Evolutionary conservation across 2,113 vertebrate genomes (phyloP), one percentile per base, ranked within the genome.

Genomic region (Hemiprocne comata): DNA sequence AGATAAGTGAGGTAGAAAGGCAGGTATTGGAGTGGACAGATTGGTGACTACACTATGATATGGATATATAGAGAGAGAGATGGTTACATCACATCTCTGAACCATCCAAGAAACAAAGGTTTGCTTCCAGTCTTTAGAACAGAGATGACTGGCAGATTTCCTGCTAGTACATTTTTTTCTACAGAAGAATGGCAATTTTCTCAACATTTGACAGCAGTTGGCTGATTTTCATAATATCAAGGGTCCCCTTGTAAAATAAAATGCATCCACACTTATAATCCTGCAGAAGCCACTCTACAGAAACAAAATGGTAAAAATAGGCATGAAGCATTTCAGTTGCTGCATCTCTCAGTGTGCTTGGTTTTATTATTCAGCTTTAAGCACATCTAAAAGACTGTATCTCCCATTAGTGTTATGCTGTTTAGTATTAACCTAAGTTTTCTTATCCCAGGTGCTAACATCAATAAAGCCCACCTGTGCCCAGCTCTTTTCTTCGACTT

Each of bases 141-240:
- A 36, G 85, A 66, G 5, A 17, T 13, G 40, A 24, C 6, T 48
- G 50, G 50, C 62, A 81, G 15, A 83, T 70, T 85, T 50, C 29
- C 40, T 5, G 1, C 12, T 26, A 58, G 17, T 11, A 20, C 3
- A 0, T 6, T 31, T 79, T 64, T 34, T 11, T 46, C 31, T 71
- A 21, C 36, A 80, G 36, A 62, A 58, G 80, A 88, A 70, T 36
- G 13, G 7, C 10, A 69, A 34, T 38, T 66, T 11, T 26, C 3
- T 62, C 54, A 46, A 50, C 16, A 20, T 53, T 91, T 55, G 40
- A 44, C 7, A 74, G 6, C 4, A 67, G 55, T 38, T 65, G 40
- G 15, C 17, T 76, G 17, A 28, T 29, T 64, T 58, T 42, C 65
- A 50, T 31, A 31, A 6, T 69, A 44, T 38, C 6, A 28, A 34